phyloP scores from a whole-genome alignment of 2,113 vertebrate genomes.

The Actenoides hombroni region DNA sequence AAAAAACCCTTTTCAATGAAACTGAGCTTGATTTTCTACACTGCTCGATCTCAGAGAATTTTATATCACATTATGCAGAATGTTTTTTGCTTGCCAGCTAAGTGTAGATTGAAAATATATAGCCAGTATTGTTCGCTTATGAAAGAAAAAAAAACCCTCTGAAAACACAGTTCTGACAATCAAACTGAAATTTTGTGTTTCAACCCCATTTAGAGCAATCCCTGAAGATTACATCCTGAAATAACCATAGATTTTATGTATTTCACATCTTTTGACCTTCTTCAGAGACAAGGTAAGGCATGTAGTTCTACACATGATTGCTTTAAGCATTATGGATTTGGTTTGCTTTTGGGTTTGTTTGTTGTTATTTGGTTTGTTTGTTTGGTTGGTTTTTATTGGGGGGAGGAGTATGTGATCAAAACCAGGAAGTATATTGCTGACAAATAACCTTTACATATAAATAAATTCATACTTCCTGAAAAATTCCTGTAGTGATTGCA shows the following conservation, averaged over 20 bases:
- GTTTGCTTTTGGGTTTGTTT: background rate
- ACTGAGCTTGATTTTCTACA: background rate
- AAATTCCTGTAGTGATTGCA: background rate
- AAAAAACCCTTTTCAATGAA: background rate
- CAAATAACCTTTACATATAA: background rate
- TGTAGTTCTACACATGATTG: background rate
- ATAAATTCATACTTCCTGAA: background rate
- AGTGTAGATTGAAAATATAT: background rate
- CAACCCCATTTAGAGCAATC: background rate
- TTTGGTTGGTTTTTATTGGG: too few relatives aligned
- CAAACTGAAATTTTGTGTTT: background rate
- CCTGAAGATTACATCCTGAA: background rate
- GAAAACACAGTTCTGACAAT: background rate
- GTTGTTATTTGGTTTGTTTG: too few relatives aligned
- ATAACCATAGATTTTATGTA: background rate
- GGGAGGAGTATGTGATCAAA: background rate
- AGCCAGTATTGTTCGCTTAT: background rate
- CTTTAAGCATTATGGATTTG: background rate
- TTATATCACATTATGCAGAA: background rate
- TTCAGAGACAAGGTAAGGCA: background rate
- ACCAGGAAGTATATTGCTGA: background rate
- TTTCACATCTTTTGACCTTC: background rate
- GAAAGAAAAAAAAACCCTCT: background rate
- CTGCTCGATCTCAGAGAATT: background rate
- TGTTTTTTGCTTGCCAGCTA: background rate